Conservation (phyloP, 2,113 vertebrate species). For the Xyrauchen texanus region DNA sequence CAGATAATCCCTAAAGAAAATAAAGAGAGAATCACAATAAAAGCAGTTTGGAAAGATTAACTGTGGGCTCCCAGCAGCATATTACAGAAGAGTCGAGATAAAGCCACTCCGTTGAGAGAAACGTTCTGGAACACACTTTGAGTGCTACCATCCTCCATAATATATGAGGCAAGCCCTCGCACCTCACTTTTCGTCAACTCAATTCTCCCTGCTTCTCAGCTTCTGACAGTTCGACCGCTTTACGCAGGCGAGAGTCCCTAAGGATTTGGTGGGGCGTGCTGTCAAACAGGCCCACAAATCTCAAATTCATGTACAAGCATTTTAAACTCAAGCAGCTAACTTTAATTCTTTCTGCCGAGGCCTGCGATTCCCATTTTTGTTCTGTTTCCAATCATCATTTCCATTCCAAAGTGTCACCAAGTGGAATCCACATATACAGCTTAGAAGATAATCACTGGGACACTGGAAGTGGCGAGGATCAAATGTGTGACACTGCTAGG, state of each 20-base stretch:
- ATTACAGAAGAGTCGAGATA: not conserved
- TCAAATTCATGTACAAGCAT: constrained; percentile 39
- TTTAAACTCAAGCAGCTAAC: constrained; percentile 16
- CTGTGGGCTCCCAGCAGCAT: not conserved
- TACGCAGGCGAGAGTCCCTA: constrained; percentile 35
- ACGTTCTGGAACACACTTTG: constrained; percentile 20
- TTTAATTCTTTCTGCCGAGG: constrained; percentile 47
- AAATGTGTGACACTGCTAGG: not conserved
- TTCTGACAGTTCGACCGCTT: constrained; percentile 42
- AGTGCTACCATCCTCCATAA: constrained; percentile 45
- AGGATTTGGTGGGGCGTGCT: constrained; percentile 38
- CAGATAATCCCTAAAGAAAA: not conserved
- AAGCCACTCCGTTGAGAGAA: not conserved
- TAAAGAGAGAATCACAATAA: not conserved
- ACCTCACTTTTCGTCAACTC: constrained; percentile 40
- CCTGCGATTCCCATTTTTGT: constrained; percentile 38
- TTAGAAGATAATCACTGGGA: constrained; percentile 29
- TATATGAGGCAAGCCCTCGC: constrained; percentile 45
- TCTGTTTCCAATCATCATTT: constrained; percentile 14
- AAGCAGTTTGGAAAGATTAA: constrained; percentile 7
- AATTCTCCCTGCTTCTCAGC: constrained; percentile 22
- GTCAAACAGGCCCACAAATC: constrained; percentile 39
- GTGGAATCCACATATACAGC: too few species aligned
- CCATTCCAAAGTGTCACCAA: constrained; percentile 2
- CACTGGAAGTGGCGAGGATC: not conserved